Conservation (phyloP, 2,113 vertebrate genomes). For the Acanthochromis polyacanthus region DNA sequence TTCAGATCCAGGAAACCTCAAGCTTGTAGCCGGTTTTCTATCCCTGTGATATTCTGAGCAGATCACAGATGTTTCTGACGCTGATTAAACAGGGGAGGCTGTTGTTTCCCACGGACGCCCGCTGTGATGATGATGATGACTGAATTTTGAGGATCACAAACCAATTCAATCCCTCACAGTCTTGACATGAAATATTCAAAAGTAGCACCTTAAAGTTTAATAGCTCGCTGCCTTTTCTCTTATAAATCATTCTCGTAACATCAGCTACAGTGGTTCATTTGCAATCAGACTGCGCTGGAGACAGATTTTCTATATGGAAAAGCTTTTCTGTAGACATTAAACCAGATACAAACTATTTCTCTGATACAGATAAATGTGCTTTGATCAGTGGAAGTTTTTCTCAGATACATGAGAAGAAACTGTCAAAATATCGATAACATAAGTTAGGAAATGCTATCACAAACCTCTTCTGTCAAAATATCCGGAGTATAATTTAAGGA, state of each 20-base stretch:
- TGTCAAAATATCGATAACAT: background rate
- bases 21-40: slow-evolving; percentile 32
- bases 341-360: background rate
- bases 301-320: background rate
- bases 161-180: slow-evolving; percentile 13
- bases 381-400: background rate
- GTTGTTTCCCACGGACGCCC: slow-evolving; percentile 29
- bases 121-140: slow-evolving; percentile 2
- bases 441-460: background rate
- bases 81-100: slow-evolving; percentile 34
- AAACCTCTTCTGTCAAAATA: background rate
- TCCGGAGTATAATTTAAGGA: background rate
- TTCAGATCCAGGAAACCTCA: slow-evolving; percentile 49
- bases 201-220: slow-evolving; percentile 33
- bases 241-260: slow-evolving; percentile 26
- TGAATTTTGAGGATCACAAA: slow-evolving; percentile 24
- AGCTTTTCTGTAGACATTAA: background rate
- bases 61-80: slow-evolving; percentile 50
- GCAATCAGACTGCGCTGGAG: background rate
- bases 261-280: background rate
- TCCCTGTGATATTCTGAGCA: slow-evolving; percentile 27
- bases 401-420: background rate
- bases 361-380: background rate
- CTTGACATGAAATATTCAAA: slow-evolving; percentile 50
- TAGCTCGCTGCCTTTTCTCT: slow-evolving; percentile 20